These are phyloP conservation scores for Drosophila kurseongensis DNA, from an alignment of 1,140 invertebrate species.

Conservation along the genomic window DNA sequence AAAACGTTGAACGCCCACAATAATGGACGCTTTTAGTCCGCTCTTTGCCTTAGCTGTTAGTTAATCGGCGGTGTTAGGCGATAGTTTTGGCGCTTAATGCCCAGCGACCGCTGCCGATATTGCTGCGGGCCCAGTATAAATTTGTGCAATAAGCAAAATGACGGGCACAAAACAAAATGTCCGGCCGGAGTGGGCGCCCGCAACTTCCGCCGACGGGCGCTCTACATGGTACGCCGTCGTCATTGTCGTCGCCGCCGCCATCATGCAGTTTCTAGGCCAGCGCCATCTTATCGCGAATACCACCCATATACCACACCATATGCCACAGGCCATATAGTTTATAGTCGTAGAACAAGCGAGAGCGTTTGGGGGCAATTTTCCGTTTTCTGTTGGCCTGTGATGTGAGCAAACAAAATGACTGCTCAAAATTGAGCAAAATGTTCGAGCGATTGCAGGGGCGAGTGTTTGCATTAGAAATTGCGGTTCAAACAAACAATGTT, in stretches of 20 bases:
- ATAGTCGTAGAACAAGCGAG: slow-evolving; percentile 33
- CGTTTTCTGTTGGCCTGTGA: slow-evolving; percentile 83
- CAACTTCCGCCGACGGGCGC: slow-evolving; percentile 62
- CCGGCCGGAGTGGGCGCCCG: slow-evolving; percentile 59
- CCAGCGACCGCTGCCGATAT: slow-evolving; percentile 5
- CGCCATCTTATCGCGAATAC: slow-evolving; percentile 33
- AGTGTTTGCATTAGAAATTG: slow-evolving; percentile 50
- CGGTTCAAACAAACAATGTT: slow-evolving; percentile 55
- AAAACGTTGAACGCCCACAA: slow-evolving; percentile 84
- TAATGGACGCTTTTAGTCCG: slow-evolving; percentile 70
- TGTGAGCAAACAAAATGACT: slow-evolving; percentile 84
- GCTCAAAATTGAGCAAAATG: slow-evolving; percentile 81
- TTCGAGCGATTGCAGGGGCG: slow-evolving; percentile 68
- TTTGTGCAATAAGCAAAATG: slow-evolving; percentile 84
- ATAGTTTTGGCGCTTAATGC: slow-evolving; percentile 50
- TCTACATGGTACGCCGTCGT: slow-evolving; percentile 15
- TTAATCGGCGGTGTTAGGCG: slow-evolving; percentile 37
- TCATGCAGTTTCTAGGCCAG: slow-evolving; percentile 37
- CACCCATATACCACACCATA: background rate
- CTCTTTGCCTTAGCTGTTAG: slow-evolving; percentile 47
- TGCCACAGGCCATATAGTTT: slow-evolving; percentile 2
- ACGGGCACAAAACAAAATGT: slow-evolving; percentile 85
- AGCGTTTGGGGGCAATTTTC: slow-evolving; percentile 48
- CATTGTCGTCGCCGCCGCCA: slow-evolving; percentile 20
- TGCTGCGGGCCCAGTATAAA: slow-evolving; percentile 69